These are phyloP conservation scores for Deilephila porcellus DNA, from an alignment of 2,888 invertebrate species.

Conservation along the genomic window DNA sequence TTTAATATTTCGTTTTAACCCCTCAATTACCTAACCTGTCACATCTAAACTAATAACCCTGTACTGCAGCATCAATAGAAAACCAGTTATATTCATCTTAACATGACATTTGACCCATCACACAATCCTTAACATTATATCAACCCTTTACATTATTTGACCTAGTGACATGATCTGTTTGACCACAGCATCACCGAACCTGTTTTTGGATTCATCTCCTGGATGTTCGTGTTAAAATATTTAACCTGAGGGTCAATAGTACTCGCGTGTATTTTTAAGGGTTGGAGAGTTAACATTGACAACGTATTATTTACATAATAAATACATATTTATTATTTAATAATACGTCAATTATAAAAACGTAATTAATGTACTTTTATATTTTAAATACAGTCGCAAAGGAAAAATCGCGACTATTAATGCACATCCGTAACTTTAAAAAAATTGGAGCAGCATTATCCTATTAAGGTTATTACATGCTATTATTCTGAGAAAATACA, in stretches of 20 bases:
- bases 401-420: too few relatives aligned
- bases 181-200: conserved; percentile 22
- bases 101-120: not conserved
- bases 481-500: too few relatives aligned
- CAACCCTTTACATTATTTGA: not conserved
- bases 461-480: too few relatives aligned
- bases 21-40: not conserved
- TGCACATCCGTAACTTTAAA: too few relatives aligned
- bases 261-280: not conserved
- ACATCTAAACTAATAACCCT: not conserved
- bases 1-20: too few relatives aligned
- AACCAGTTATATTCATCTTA: not conserved
- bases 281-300: not conserved
- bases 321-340: not conserved
- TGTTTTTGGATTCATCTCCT: conserved; percentile 7
- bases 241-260: not conserved
- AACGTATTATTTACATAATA: not conserved
- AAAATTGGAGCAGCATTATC: too few relatives aligned
- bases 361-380: too few relatives aligned
- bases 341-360: not conserved
- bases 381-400: too few relatives aligned
- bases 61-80: not conserved
- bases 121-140: not conserved
- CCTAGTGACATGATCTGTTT: conserved; percentile 1
- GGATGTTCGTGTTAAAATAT: not conserved